A percentile compares a stretch with the other conserved stretches of the same genome.
These are phyloP conservation scores for Drosophila subquinaria DNA, from an alignment of 2,888 invertebrate genomes.

Conservation along the genomic window DNA sequence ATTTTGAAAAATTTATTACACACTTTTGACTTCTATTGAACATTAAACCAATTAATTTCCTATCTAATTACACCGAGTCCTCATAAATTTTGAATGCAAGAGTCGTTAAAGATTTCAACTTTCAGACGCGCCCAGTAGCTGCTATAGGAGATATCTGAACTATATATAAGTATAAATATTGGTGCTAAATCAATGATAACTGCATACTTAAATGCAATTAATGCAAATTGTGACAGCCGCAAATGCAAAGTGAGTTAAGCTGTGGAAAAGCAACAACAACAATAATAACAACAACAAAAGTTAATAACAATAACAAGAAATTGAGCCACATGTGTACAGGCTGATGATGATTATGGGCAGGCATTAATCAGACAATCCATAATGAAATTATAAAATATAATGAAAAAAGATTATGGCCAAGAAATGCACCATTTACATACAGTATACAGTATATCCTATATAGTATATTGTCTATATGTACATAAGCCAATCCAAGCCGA, in stretches of 20 bases:
- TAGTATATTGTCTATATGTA: conserved; percentile 5
- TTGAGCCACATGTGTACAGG: conserved; percentile 57
- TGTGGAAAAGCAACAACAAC: conserved; percentile 44
- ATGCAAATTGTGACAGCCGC: conserved; percentile 80
- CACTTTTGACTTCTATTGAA: not conserved
- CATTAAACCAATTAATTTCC: conserved; percentile 14
- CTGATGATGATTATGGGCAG: conserved; percentile 68
- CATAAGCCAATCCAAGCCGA: conserved; percentile 33
- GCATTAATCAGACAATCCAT: conserved; percentile 77
- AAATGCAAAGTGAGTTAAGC: conserved; percentile 69
- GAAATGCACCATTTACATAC: conserved; percentile 32
- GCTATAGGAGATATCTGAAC: conserved; percentile 45
- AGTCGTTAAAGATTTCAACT: conserved; percentile 28
- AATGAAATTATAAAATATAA: conserved; percentile 74
- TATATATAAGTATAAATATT: conserved; percentile 57
- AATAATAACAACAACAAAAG: conserved; percentile 32
- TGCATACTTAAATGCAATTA: conserved; percentile 79
- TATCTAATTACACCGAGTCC: conserved; percentile 11
- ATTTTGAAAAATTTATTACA: not conserved
- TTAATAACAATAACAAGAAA: conserved; percentile 18
- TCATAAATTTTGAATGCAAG: conserved; percentile 34
- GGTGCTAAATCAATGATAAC: conserved; percentile 82
- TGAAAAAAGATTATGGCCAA: conserved; percentile 57
- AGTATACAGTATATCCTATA: conserved; percentile 16
- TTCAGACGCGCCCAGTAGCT: conserved; percentile 56